Conservation (phyloP, 2,888 invertebrate genomes). For the Dryococelus australis region DNA sequence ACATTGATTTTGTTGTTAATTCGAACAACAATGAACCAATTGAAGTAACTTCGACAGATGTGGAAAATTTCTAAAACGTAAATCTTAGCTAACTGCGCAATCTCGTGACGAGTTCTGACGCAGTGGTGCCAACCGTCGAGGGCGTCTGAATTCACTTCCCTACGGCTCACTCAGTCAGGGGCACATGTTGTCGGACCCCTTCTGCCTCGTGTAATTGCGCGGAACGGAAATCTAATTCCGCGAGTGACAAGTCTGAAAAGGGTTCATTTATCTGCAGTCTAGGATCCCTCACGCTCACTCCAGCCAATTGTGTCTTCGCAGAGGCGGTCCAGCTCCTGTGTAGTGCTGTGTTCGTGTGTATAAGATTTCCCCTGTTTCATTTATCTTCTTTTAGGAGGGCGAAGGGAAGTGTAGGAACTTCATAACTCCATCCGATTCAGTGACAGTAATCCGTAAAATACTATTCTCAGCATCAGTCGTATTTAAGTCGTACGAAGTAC, state of each 20-base stretch:
- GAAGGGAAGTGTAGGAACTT: no score
- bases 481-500: no score
- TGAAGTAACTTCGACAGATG: no score
- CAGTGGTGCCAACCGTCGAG: not conserved
- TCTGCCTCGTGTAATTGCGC: not conserved
- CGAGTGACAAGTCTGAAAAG: not conserved
- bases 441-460: no score
- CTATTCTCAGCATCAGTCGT: no score
- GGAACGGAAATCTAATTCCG: not conserved
- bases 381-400: no score
- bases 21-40: no score
- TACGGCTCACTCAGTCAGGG: not conserved
- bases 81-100: not conserved
- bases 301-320: not conserved
- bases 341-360: not conserved
- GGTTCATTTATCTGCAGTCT: not conserved
- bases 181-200: not conserved
- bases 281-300: not conserved
- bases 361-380: not conserved
- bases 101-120: not conserved
- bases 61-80: no score
- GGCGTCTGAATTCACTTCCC: not conserved
- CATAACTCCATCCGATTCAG: no score
- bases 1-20: no score
- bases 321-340: not conserved